Percentiles rank a stretch among this genome's conserved stretches.
phyloP scores from a whole-genome alignment of 92 coral and sea anemone genomes.

The Siderastrea siderea region DNA sequence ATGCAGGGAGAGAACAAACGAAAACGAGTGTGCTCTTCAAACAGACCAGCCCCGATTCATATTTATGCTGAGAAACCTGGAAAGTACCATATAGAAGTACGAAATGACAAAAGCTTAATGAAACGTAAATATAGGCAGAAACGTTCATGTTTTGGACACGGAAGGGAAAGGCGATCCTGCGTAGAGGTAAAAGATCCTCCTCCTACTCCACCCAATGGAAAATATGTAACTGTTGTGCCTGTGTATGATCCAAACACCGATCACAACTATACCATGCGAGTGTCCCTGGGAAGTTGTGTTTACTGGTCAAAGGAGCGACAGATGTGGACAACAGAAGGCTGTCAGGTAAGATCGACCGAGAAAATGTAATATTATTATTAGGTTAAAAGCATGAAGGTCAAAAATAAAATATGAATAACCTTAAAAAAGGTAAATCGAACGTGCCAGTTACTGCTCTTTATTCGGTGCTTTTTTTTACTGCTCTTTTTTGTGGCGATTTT shows the following conservation, averaged over 20 bases:
- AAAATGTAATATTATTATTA: too few species aligned
- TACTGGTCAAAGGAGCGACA: slow-evolving; percentile 36
- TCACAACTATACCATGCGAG: slow-evolving; percentile 39
- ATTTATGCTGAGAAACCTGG: slow-evolving; percentile 38
- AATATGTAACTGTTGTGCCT: slow-evolving; percentile 33
- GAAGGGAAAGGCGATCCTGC: slow-evolving; percentile 53
- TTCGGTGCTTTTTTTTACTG: too few species aligned
- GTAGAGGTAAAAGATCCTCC: slow-evolving; percentile 53
- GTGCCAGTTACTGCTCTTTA: too few species aligned
- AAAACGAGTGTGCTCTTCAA: not conserved
- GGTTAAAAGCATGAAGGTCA: too few species aligned
- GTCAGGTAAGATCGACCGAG: slow-evolving; percentile 17
- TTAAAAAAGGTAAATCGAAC: too few species aligned
- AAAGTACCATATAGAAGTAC: slow-evolving; percentile 33
- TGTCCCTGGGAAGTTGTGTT: slow-evolving; percentile 50
- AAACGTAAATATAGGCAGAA: slow-evolving; percentile 22
- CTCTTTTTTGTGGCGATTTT: too few species aligned
- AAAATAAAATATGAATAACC: too few species aligned
- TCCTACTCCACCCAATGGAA: slow-evolving; percentile 10
- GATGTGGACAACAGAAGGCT: slow-evolving; percentile 64
- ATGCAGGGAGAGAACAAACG: not conserved
- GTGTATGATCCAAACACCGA: slow-evolving; percentile 18
- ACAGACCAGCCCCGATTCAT: slow-evolving; percentile 5
- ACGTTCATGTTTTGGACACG: slow-evolving; percentile 46
- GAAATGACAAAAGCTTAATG: not conserved